Base-by-base conservation (phyloP, 2,797 vertebrate genomes). In the Bucorvus abyssinicus region DNA sequence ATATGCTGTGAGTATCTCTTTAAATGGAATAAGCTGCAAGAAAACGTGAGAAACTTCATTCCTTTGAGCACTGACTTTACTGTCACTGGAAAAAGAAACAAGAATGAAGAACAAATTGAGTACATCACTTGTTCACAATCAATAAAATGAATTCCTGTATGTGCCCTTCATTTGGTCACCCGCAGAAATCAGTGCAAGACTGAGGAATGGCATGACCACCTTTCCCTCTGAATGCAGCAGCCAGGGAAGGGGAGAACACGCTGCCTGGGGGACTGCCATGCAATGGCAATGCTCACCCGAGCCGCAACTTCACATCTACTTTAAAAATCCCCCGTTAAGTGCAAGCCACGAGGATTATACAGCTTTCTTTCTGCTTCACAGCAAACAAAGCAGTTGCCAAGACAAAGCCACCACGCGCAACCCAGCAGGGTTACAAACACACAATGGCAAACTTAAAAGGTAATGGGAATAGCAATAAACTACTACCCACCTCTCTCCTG, bases 381-480 rank as follows among this genome's bases (percentile, higher is more conserved):
- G 84, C 83, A 94, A 96, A 96, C 84, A 96, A 93, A 96, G 87
- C 83, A 79, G 71, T 50, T 95, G 93, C 92, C 97, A 95, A 97
- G 86, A 95, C 84, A 94, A 96, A 95, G 77, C 70, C 80, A 85
- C 45, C 74, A 67, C 57, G 34, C 10, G 8, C 83, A 94, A 57
- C 64, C 32, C 84, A 88, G 90, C 32, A 84, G 76, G 74, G 80
- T 69, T 91, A 92, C 53, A 81, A 70, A 81, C 0, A 5, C 29
- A 64, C 44, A 91, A 52, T 4, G 22, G 77, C 49, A 89, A 83
- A 70, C 73, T 74, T 67, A 50, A 92, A 94, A 94, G 68, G 49
- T 50, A 92, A 87, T 36, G 85, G 12, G 61, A 81, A 65, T 30
- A 92, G 47, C 71, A 91, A 83, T n/a, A 36, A 94, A 85, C 47